A percentile compares a stretch with the other conserved stretches of the same genome.
These are phyloP conservation scores for Macroglossus sobrinus DNA, from an alignment of 2,113 vertebrate species.

Conservation along the genomic window DNA sequence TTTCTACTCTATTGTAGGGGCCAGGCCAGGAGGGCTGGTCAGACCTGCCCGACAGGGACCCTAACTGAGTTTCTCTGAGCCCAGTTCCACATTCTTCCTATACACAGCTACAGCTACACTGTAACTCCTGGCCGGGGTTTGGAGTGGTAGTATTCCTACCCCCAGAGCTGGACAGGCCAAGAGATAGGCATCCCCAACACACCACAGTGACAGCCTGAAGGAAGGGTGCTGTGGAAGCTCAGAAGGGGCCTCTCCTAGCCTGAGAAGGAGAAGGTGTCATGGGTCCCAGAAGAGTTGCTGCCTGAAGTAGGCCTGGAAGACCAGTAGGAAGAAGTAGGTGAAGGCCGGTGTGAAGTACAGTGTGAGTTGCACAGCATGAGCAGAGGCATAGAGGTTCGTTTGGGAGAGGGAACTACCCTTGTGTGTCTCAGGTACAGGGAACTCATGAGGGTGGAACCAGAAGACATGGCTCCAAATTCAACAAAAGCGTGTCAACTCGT, in stretches of 20 bases:
- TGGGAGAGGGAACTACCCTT: not conserved
- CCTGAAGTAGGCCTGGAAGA: not conserved
- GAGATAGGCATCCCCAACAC: too few species aligned
- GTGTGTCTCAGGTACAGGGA: not conserved
- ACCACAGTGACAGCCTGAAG: not conserved
- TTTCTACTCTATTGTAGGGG: not conserved
- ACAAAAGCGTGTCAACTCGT: rapidly evolving
- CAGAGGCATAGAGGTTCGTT: not conserved
- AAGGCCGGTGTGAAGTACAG: too few species aligned
- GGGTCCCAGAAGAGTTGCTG: not conserved
- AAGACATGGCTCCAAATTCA: not conserved
- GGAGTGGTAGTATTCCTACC: not conserved
- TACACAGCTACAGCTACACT: too few species aligned
- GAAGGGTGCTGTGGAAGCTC: not conserved
- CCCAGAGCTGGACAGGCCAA: not conserved
- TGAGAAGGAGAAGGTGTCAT: not conserved
- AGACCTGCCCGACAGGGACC: not conserved
- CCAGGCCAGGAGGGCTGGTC: not conserved
- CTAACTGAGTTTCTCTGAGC: not conserved
- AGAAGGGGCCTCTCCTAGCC: not conserved
- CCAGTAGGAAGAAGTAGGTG: not conserved
- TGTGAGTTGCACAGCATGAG: too few species aligned
- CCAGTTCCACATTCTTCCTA: rapidly evolving
- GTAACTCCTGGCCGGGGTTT: not conserved
- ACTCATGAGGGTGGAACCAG: not conserved